Evolutionary conservation across 2,797 vertebrate genomes (phyloP).

Genomic region (Chaetophractus vellerosus): DNA sequence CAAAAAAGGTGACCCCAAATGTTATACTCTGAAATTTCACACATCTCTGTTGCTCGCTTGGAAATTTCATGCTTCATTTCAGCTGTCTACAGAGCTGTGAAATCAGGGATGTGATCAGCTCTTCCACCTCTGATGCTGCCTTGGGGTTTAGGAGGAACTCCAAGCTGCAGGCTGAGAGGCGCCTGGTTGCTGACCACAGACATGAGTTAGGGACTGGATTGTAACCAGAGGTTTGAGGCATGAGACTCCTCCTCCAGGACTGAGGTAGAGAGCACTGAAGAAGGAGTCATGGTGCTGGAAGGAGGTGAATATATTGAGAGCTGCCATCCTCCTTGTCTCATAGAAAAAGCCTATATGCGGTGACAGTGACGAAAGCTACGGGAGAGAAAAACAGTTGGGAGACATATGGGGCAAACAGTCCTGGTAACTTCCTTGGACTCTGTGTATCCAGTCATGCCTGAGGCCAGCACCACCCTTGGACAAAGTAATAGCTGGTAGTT

Average conservation of each 20-base stretch:
- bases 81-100: background rate
- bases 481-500: background rate
- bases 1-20: background rate
- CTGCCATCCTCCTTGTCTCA: background rate
- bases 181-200: background rate
- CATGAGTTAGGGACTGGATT: background rate
- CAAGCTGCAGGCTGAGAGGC: background rate
- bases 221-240: background rate
- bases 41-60: background rate
- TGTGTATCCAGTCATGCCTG: too few relatives aligned
- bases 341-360: background rate
- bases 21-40: background rate
- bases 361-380: background rate
- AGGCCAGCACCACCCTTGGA: background rate
- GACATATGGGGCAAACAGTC: background rate
- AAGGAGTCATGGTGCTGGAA: background rate
- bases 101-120: conserved; percentile 2
- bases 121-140: background rate
- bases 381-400: conserved; percentile 7
- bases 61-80: conserved; percentile 3
- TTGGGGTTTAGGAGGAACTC: background rate
- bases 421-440: background rate
- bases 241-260: background rate
- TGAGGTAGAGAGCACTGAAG: background rate
- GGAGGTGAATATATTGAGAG: background rate